Evolutionary conservation across 92 coral and sea anemone species (phyloP).

Genomic region (Parazoanthus darwini): DNA sequence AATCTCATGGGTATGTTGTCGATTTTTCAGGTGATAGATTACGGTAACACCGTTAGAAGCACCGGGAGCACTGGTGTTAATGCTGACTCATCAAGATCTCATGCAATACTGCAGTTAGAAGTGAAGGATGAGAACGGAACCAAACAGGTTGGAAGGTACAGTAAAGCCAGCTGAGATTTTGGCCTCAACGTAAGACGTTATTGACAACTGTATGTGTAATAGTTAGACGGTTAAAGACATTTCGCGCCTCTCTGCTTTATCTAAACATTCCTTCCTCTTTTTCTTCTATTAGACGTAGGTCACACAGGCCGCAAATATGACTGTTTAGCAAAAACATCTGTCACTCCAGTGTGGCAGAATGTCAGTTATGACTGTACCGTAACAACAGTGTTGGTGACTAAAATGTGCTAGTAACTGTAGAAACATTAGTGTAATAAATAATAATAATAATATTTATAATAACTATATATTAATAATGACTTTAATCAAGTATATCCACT

Average conservation of each 20-base stretch:
- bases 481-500: too few relatives aligned
- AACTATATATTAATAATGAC: too few relatives aligned
- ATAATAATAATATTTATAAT: too few relatives aligned
- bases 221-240: too few relatives aligned
- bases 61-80: slow-evolving; percentile 86
- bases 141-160: slow-evolving; percentile 67
- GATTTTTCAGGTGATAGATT: slow-evolving; percentile 66
- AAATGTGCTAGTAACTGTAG: neutral
- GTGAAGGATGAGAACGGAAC: slow-evolving; percentile 56
- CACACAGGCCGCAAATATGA: too few relatives aligned
- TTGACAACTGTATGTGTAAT: neutral
- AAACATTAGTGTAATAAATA: too few relatives aligned
- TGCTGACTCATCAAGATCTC: slow-evolving; percentile 89
- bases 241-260: too few relatives aligned
- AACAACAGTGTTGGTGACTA: neutral
- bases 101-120: slow-evolving; percentile 79
- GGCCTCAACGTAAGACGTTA: neutral
- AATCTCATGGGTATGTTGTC: neutral
- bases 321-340: too few relatives aligned
- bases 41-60: slow-evolving; percentile 71
- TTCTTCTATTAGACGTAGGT: too few relatives aligned
- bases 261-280: too few relatives aligned
- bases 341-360: too few relatives aligned
- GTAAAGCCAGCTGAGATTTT: neutral
- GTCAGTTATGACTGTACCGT: too few relatives aligned